These are phyloP conservation scores for Homarus gammarus DNA, from an alignment of 2,888 invertebrate genomes.

Conservation along the genomic window DNA sequence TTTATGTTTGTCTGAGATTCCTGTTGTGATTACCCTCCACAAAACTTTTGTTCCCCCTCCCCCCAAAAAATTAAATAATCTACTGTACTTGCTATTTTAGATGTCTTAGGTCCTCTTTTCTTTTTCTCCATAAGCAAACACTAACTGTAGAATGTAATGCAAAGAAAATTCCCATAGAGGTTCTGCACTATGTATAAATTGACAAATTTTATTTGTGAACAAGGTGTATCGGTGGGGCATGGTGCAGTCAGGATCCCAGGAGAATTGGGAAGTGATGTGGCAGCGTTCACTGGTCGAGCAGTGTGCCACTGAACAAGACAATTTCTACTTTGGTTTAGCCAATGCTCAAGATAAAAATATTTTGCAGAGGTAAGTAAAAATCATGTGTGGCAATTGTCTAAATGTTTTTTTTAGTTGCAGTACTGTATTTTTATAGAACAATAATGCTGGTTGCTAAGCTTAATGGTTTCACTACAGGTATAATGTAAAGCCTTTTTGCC, in stretches of 20 bases:
- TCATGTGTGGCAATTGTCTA: too few species aligned
- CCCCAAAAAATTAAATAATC: too few species aligned
- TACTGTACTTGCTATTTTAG: too few species aligned
- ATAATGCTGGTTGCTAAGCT: too few species aligned
- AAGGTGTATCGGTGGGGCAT: slow-evolving; percentile 64
- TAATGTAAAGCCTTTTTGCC: too few species aligned
- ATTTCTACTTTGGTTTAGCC: slow-evolving; percentile 86
- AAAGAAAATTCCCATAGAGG: not conserved
- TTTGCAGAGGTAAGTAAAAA: slow-evolving; percentile 80
- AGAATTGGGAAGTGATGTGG: slow-evolving; percentile 89
- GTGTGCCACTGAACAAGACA: slow-evolving; percentile 89
- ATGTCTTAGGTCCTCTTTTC: not conserved
- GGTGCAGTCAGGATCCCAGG: slow-evolving; percentile 81
- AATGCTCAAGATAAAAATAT: slow-evolving; percentile 84
- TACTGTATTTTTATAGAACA: too few species aligned
- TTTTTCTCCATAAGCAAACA: not conserved
- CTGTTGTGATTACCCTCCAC: too few species aligned
- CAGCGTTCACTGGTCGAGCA: slow-evolving; percentile 85
- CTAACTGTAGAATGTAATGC: not conserved
- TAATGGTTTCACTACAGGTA: too few species aligned
- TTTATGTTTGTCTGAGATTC: too few species aligned
- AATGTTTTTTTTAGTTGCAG: not conserved
- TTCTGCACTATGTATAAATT: not conserved
- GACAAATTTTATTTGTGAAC: not conserved
- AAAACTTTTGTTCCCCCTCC: too few species aligned